These are phyloP conservation scores for Corythoichthys intestinalis DNA, from an alignment of 2,113 vertebrate species.

Conservation along the genomic window DNA sequence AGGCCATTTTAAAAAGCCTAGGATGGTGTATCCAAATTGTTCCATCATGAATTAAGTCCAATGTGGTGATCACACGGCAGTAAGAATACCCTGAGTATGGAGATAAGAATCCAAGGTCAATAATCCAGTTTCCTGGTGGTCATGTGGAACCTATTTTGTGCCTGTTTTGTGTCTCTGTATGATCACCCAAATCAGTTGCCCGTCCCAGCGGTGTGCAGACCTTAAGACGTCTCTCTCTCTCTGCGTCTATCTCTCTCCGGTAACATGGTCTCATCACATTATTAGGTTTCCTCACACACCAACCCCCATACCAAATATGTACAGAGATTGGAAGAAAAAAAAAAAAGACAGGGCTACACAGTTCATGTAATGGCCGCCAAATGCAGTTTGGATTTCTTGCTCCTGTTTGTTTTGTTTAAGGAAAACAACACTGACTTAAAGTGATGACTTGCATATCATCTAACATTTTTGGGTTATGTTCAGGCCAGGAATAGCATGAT, in stretches of 20 bases:
- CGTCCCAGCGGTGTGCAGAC: conserved; percentile 26
- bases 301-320: conserved; percentile 5
- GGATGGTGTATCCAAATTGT: neutral
- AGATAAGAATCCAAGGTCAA: neutral
- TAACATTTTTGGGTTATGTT: neutral
- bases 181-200: neutral
- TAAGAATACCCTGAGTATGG: neutral
- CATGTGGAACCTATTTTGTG: neutral
- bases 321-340: neutral
- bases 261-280: conserved; percentile 15
- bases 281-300: conserved; percentile 22
- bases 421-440: neutral
- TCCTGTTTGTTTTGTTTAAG: neutral
- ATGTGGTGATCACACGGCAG: neutral
- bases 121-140: conserved; percentile 2
- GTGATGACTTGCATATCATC: neutral
- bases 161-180: conserved; percentile 11
- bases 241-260: neutral
- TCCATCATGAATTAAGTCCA: conserved; percentile 7
- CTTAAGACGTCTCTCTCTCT: conserved; percentile 5
- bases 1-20: neutral
- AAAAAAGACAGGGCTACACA: neutral
- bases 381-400: neutral
- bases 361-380: conserved; percentile 8
- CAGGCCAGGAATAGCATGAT: conserved; percentile 12